A percentile compares a stretch with the other conserved stretches of the same genome.
Evolutionary conservation across 2,113 vertebrate genomes (phyloP).

Genomic region (Cryptoleucopteryx plumbea): DNA sequence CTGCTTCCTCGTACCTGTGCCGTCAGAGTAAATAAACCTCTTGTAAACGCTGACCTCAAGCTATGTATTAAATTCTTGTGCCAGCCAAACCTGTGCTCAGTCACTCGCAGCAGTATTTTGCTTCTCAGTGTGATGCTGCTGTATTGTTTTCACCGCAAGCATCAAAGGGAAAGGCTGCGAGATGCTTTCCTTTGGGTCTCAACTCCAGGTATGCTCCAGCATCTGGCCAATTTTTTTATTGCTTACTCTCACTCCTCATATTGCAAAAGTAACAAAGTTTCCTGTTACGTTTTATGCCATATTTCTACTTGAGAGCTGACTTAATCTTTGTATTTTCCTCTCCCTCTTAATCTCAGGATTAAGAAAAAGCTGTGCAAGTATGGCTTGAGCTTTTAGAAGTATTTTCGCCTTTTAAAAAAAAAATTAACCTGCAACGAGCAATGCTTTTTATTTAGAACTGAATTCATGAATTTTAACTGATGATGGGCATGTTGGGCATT

Average conservation of each 20-base stretch:
- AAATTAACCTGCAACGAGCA: background rate
- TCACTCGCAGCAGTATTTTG: rapidly evolving
- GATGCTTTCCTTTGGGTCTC: background rate
- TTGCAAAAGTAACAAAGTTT: background rate
- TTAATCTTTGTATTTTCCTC: background rate
- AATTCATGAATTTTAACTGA: slow-evolving; percentile 70
- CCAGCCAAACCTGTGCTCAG: background rate
- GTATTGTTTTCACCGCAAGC: background rate
- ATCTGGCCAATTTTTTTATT: background rate
- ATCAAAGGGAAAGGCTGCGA: background rate
- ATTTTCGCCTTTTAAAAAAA: background rate
- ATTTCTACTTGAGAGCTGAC: background rate
- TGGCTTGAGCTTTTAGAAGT: background rate
- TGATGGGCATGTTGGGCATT: slow-evolving; percentile 49
- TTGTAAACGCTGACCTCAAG: background rate
- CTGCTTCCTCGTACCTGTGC: background rate
- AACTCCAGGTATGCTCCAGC: background rate
- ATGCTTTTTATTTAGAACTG: slow-evolving; percentile 60
- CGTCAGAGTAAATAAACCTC: background rate
- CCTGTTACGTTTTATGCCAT: background rate
- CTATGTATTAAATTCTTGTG: background rate
- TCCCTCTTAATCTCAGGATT: slow-evolving; percentile 43
- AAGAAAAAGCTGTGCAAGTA: slow-evolving; percentile 5
- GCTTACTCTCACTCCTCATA: background rate
- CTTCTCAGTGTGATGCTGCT: background rate